These are phyloP conservation scores for Regulus satrapa DNA, from an alignment of 2,113 vertebrate genomes.

Conservation along the genomic window DNA sequence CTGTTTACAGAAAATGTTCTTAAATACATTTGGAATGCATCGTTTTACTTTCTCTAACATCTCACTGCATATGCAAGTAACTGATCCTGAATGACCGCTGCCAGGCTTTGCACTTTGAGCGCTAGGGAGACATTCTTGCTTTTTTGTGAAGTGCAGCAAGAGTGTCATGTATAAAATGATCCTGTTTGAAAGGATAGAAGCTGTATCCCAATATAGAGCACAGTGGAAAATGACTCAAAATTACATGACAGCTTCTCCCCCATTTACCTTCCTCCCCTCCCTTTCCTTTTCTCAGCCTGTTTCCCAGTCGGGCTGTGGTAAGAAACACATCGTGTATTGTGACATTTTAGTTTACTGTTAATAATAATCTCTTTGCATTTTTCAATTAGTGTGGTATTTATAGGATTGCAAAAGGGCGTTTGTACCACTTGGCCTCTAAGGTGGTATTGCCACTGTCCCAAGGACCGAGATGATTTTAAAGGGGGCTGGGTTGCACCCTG, in stretches of 20 bases:
- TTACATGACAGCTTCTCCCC: background rate
- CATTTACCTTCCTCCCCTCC: background rate
- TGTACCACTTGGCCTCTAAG: background rate
- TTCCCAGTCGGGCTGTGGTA: background rate
- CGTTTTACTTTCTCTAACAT: conserved; percentile 52
- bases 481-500: background rate
- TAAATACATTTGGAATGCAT: conserved; percentile 29
- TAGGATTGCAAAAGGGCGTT: conserved; percentile 34
- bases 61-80: background rate
- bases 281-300: background rate
- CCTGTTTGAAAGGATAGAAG: conserved; percentile 27
- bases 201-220: conserved; percentile 40
- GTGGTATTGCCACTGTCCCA: background rate
- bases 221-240: conserved; percentile 68
- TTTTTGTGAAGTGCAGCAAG: conserved; percentile 25
- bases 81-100: background rate
- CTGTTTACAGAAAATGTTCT: conserved; percentile 35
- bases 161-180: conserved; percentile 49
- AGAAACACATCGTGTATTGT: background rate
- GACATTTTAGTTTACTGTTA: conserved; percentile 43
- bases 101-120: conserved; percentile 32
- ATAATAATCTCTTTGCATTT: conserved; percentile 42
- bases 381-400: conserved; percentile 61
- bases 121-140: background rate
- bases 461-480: conserved; percentile 1